phyloP scores from a whole-genome alignment of 2,888 invertebrate species.

The Saturnia pavonia region DNA sequence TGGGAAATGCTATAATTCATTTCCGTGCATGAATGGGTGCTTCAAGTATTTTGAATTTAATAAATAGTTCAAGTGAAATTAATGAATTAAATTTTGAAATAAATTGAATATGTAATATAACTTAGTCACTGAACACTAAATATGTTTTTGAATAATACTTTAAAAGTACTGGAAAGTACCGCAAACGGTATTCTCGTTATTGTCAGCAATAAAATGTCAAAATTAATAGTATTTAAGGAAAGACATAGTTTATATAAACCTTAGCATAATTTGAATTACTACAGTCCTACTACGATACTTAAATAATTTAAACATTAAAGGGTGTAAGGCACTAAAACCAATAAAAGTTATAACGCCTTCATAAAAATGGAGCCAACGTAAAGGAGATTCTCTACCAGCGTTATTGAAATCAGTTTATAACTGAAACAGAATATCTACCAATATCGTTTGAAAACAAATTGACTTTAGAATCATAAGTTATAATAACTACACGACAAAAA shows the following conservation, averaged over 20 bases:
- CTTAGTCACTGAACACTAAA: neutral
- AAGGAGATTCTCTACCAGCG: too few relatives aligned
- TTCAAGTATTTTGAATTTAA: constrained; percentile 15
- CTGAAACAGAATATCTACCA: too few relatives aligned
- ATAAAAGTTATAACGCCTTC: neutral
- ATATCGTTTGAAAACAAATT: too few relatives aligned
- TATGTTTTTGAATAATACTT: too few relatives aligned
- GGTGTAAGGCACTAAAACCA: neutral
- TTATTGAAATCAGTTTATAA: too few relatives aligned
- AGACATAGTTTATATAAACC: neutral
- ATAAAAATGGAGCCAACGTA: too few relatives aligned
- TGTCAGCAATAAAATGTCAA: too few relatives aligned
- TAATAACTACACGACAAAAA: too few relatives aligned
- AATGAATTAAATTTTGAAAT: neutral
- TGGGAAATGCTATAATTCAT: constrained; percentile 19
- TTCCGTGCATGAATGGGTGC: constrained; percentile 15
- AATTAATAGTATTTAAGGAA: neutral
- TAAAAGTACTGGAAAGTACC: neutral
- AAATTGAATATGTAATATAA: neutral
- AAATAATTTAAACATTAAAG: neutral
- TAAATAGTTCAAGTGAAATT: constrained; percentile 9
- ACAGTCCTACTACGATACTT: neutral
- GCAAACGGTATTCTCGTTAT: neutral
- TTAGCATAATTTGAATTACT: neutral
- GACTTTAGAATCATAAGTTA: too few relatives aligned